Evolutionary conservation across 35 echinoderm and acorn worm species (phyloP), one percentile per base, ranked within the genome.

Genomic region (Apostichopus parvimensis): DNA sequence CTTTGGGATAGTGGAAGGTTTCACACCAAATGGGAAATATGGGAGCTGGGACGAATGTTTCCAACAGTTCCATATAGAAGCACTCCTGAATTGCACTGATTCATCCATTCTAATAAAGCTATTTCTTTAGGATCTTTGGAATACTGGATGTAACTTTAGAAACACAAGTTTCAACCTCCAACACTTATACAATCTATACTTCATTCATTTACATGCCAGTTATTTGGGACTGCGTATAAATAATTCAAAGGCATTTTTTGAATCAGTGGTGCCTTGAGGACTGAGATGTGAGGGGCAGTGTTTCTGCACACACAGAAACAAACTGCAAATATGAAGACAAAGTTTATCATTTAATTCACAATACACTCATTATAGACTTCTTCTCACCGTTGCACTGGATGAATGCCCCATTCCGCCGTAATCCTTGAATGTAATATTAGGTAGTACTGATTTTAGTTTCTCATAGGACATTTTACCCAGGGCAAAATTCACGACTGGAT

Each of bases 381-480:
- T 56, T 1, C 96, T 88, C 65, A 98, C 96, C 68, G 87, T 28
- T 77, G 65, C 0, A 77, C 79, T 59, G 56, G 94, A 95, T 55
- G 91, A 90, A 88, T 98, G 96, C 28, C 80, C 94, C 77, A 98
- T 18, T 54, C 92, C 96, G 20, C 70, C 22, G 87, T 93, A 95
- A 56, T 77, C 92, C 56, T 93, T 93, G 78, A 98, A 98, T 4
- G 56, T 62, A 62, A 86, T 62, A 24, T 93, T 92, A 15, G 62
- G 62, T 25, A 79, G 75, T 22, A 92, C 57, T 3, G 66, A 71
- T 11, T 93, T 76, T 25, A 98, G 72, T 14, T 52, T 53, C 5
- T 1, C 12, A 26, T 77, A 91, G 1, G 96, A 95, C 94, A 98
- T 95, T 13, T 87, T 10, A 5, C 96, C 96, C 90, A 89, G 93